A percentile compares a stretch with the other conserved stretches of the same genome.
phyloP scores from a whole-genome alignment of 2,797 vertebrate species.

The Xenentodon cancila region DNA sequence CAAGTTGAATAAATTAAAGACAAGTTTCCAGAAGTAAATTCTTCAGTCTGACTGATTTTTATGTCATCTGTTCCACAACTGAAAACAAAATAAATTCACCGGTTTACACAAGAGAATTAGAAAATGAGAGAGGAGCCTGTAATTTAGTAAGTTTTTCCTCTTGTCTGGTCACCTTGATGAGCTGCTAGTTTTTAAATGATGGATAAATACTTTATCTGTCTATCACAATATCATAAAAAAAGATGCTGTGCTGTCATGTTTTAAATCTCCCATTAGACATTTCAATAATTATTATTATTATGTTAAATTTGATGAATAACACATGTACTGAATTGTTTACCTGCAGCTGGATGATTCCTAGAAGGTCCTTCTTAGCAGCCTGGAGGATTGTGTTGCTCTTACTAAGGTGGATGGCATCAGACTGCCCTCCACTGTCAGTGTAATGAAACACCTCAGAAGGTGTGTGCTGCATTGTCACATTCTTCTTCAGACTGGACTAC shows the following conservation, averaged over 20 bases:
- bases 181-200: too few relatives aligned
- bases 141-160: too few relatives aligned
- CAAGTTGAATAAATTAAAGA: too few relatives aligned
- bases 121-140: too few relatives aligned
- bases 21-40: too few relatives aligned
- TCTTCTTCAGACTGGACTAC: conserved; percentile 86
- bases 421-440: conserved; percentile 72
- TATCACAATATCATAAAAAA: too few relatives aligned
- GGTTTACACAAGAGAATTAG: too few relatives aligned
- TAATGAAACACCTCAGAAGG: conserved; percentile 88
- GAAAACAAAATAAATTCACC: too few relatives aligned
- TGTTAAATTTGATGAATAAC: neutral
- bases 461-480: conserved; percentile 84
- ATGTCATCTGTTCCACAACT: too few relatives aligned
- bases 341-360: conserved; percentile 90
- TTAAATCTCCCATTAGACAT: neutral
- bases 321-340: conserved; percentile 64
- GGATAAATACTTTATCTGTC: neutral
- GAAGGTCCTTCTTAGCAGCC: conserved; percentile 92
- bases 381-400: conserved; percentile 84
- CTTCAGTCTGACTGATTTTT: too few relatives aligned
- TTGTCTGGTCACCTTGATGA: too few relatives aligned
- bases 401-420: conserved; percentile 76
- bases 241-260: too few relatives aligned
- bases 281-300: neutral